Percentiles rank a stretch among this genome's conserved stretches.
Conservation (phyloP, 2,888 invertebrate species). For the Anthrax anthrax region DNA sequence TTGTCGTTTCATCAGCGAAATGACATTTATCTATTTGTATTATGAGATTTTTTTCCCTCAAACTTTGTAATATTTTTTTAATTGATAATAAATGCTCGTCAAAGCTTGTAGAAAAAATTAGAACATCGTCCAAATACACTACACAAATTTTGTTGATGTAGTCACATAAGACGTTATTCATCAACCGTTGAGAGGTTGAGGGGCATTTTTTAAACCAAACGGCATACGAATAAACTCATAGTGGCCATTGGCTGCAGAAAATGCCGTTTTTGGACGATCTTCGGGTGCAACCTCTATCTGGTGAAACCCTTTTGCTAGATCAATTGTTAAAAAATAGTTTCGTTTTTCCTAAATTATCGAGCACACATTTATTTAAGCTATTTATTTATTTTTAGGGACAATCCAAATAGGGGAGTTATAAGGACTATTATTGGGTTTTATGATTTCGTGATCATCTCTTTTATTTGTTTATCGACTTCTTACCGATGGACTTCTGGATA, state of each 20-base stretch:
- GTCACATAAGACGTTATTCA: conserved; percentile 17
- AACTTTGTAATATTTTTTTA: conserved; percentile 12
- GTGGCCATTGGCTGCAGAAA: neutral
- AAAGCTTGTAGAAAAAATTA: conserved; percentile 12
- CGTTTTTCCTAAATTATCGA: conserved; percentile 15
- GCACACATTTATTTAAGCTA: conserved; percentile 10
- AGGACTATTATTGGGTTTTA: conserved; percentile 13
- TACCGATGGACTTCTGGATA: conserved; percentile 10
- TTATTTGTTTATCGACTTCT: conserved; percentile 9
- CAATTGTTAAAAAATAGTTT: conserved; percentile 15
- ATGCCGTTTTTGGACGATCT: neutral
- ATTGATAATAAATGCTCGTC: conserved; percentile 16
- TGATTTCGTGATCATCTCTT: conserved; percentile 13
- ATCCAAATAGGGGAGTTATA: conserved; percentile 16
- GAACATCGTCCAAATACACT: conserved; percentile 20
- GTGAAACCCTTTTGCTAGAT: conserved; percentile 14
- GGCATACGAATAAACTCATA: conserved; percentile 1
- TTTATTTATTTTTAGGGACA: conserved; percentile 5
- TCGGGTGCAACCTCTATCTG: neutral
- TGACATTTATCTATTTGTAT: conserved; percentile 16
- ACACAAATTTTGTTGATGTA: conserved; percentile 7
- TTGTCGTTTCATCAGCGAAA: conserved; percentile 15
- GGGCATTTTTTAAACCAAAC: conserved; percentile 9
- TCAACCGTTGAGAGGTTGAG: conserved; percentile 23
- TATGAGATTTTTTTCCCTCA: conserved; percentile 13